Conservation (phyloP, 64 coral and sea anemone species). For the Dendrophyllia cribrosa region DNA sequence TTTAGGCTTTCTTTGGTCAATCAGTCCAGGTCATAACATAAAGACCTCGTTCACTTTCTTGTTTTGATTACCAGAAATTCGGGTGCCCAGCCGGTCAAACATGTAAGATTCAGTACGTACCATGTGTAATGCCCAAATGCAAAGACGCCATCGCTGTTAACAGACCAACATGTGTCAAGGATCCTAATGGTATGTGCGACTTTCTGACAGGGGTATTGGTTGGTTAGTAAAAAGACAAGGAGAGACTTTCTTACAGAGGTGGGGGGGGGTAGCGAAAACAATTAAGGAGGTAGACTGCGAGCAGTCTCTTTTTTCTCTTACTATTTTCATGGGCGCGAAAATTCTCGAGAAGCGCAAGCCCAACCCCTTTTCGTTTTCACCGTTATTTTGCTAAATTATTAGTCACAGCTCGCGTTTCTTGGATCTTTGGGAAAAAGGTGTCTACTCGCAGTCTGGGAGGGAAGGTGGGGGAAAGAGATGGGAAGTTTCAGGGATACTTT, state of each 20-base stretch:
- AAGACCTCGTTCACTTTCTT: not conserved
- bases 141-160: slow-evolving; percentile 78
- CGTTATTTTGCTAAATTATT: too few relatives aligned
- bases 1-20: not conserved
- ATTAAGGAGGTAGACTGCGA: too few relatives aligned
- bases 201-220: not conserved
- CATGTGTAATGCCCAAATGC: slow-evolving; percentile 93
- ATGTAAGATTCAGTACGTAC: slow-evolving; percentile 92
- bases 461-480: not conserved
- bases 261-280: not conserved
- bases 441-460: not conserved
- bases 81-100: slow-evolving; percentile 80
- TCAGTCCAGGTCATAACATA: not conserved
- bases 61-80: slow-evolving; percentile 55
- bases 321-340: too few relatives aligned
- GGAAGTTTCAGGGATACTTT: not conserved
- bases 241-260: too few relatives aligned
- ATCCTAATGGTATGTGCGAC: slow-evolving; percentile 29
- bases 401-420: too few relatives aligned
- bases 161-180: slow-evolving; percentile 84
- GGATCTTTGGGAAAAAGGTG: too few relatives aligned
- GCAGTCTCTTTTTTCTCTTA: too few relatives aligned
- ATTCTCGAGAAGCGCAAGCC: too few relatives aligned
- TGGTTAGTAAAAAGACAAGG: not conserved
- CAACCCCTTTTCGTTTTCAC: too few relatives aligned